These are phyloP conservation scores for Diorhabda carinulata DNA, from an alignment of 1,140 invertebrate species.

Conservation along the genomic window DNA sequence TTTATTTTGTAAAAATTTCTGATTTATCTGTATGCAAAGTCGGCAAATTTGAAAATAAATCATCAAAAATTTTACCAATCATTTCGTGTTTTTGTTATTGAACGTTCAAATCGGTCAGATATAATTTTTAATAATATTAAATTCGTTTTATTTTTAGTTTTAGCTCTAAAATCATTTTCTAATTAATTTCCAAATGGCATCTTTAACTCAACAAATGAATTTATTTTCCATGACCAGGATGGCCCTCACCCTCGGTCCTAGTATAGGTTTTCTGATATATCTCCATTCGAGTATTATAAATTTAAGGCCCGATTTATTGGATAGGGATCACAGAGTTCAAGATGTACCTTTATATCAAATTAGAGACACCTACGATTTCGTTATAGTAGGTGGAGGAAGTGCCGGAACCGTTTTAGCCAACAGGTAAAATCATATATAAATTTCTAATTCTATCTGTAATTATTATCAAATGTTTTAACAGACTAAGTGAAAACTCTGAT, in stretches of 20 bases:
- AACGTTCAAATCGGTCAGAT: too few relatives aligned
- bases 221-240: conserved; percentile 56
- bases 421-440: background rate
- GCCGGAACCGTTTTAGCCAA: conserved; percentile 78
- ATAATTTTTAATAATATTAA: too few relatives aligned
- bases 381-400: conserved; percentile 77
- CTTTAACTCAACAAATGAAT: conserved; percentile 35
- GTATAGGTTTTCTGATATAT: conserved; percentile 57
- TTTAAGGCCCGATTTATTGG: conserved; percentile 65
- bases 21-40: too few relatives aligned
- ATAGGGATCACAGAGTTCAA: conserved; percentile 48
- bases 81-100: too few relatives aligned
- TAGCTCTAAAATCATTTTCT: background rate
- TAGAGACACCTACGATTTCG: conserved; percentile 64
- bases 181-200: conserved; percentile 19
- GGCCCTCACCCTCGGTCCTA: conserved; percentile 57
- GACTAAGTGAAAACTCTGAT: conserved; percentile 65
- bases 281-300: conserved; percentile 57
- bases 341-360: conserved; percentile 51
- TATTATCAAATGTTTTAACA: conserved; percentile 15
- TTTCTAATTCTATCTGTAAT: background rate
- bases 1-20: too few relatives aligned
- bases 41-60: too few relatives aligned
- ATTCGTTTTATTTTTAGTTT: background rate
- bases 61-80: too few relatives aligned